Base-by-base conservation (phyloP, 2,797 vertebrate genomes). In the Mormyrops boulengeri region DNA sequence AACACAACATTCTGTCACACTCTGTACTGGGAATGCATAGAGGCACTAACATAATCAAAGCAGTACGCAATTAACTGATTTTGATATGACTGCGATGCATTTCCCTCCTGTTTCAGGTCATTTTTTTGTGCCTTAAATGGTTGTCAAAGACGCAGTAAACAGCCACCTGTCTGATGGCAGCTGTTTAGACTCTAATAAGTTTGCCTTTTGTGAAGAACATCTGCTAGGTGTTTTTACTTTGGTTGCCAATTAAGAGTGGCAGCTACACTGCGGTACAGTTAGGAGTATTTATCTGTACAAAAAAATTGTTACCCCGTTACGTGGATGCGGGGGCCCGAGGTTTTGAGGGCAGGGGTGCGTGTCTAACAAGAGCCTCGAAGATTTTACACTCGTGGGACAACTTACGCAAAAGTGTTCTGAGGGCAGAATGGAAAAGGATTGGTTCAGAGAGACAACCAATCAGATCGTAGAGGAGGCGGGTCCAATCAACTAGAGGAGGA, bases 111-210 rank as follows among this genome's bases (percentile, higher is more conserved):
- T 85, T 41, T 17, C 52, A 26, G 12, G 26, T 87, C n/a, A 88
- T 89, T 91, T 91, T 89, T 88, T 80, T 69, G 88, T 88, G 84
- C 89, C 87, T 91, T 91, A 89, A 90, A 90, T 89, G 90, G 73
- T 88, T 82, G 88, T 90, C 89, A 90, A 92, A 90, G 90, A 92
- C 89, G 90, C 89, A 86, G 89, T 90, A 88, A 90, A 77, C 89
- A 90, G 88, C 91, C 92, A 92, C 92, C 91, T 92, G 92, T 73
- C 90, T 44, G 44, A 55, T 69, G 52, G 80, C 91, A 92, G 90
- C 91, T 92, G 91, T n/a, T 89, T 30, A 44, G 47, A 50, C 66
- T 41, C 60, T 87, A 90, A 89, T 90, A 50, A 69, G 77, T 49
- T 47, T 89, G 73, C 60, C 77, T 88, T 62, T 91, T 66, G 85